Evolutionary conservation across 1,140 invertebrate species (phyloP).

Genomic region (Ceratina calcarata): DNA sequence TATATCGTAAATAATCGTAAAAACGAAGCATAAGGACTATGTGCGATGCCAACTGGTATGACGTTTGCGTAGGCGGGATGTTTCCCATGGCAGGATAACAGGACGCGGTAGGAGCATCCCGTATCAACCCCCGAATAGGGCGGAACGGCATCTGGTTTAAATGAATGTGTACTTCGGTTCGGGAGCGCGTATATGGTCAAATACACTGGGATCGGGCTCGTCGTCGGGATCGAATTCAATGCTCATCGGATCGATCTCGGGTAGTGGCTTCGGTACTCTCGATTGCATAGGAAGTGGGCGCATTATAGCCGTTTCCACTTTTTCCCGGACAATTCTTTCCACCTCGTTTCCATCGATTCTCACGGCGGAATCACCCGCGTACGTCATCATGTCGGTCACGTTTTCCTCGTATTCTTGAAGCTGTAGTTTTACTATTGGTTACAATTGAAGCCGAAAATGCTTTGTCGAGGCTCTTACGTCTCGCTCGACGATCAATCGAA

Average conservation of each 20-base stretch:
- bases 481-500: constrained; percentile 48
- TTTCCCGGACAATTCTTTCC: constrained; percentile 60
- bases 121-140: not conserved
- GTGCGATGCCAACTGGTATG: constrained; percentile 44
- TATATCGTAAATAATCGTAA: too few relatives aligned
- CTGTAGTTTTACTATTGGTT: constrained; percentile 32
- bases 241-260: constrained; percentile 52
- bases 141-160: constrained; percentile 38
- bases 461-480: constrained; percentile 49
- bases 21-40: constrained; percentile 5
- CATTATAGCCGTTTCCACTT: constrained; percentile 65
- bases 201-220: constrained; percentile 57
- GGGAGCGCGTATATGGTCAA: constrained; percentile 55
- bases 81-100: constrained; percentile 59
- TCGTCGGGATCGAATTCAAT: constrained; percentile 72
- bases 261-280: constrained; percentile 45
- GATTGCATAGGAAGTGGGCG: constrained; percentile 53
- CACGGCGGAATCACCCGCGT: constrained; percentile 61
- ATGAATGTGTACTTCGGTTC: constrained; percentile 62
- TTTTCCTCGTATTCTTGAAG: constrained; percentile 60
- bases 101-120: constrained; percentile 40
- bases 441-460: not conserved
- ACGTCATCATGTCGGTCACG: constrained; percentile 60
- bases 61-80: constrained; percentile 68
- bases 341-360: constrained; percentile 63